Conservation (phyloP, 2,113 vertebrate species). For the Pachycephala philippinensis region DNA sequence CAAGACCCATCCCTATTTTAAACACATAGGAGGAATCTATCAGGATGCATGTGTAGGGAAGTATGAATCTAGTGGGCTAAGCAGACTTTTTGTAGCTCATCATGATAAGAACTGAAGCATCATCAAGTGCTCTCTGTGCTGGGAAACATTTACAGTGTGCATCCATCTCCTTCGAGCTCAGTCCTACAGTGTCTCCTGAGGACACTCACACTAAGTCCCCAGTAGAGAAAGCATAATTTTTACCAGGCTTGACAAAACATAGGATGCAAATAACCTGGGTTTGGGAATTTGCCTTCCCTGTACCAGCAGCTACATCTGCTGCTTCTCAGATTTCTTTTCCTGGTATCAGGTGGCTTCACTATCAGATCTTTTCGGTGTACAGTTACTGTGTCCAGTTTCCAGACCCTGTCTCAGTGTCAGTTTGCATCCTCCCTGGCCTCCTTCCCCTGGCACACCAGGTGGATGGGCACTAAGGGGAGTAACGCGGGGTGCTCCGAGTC, state of each 20-base stretch:
- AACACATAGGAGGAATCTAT: background rate
- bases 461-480: background rate
- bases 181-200: background rate
- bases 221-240: background rate
- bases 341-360: background rate
- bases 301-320: background rate
- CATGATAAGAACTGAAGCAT: background rate
- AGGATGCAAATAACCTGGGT: background rate
- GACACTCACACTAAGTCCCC: background rate
- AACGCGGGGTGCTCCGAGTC: fast-evolving
- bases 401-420: background rate
- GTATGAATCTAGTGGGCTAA: fast-evolving
- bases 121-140: background rate
- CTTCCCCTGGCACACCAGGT: background rate
- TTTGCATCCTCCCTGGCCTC: background rate
- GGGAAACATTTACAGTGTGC: background rate
- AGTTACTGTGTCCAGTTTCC: background rate
- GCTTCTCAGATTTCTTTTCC: background rate
- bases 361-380: background rate
- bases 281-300: background rate
- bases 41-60: background rate
- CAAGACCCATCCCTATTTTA: background rate
- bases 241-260: background rate
- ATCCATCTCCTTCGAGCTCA: background rate
- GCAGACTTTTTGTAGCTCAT: background rate